Evolutionary conservation across 1,140 invertebrate species (phyloP).

Genomic region (Latrodectus geometricus): DNA sequence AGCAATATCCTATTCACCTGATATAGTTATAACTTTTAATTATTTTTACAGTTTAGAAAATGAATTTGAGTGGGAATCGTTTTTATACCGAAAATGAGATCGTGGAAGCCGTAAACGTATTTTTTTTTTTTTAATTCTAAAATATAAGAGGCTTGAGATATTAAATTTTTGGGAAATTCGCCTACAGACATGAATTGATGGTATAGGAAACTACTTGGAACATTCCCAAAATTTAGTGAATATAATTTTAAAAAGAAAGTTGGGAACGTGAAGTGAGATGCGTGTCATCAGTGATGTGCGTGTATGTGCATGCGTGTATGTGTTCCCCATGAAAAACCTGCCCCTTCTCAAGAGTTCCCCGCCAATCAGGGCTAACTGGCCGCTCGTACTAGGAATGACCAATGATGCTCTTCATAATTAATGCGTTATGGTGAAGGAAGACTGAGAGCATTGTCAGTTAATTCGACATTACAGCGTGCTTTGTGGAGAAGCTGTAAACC

Average conservation of each 20-base stretch:
- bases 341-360: constrained; percentile 61
- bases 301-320: constrained; percentile 44
- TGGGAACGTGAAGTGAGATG: constrained; percentile 25
- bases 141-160: too few species aligned
- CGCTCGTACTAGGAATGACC: constrained; percentile 54
- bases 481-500: constrained; percentile 59
- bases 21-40: too few species aligned
- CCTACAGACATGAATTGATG: too few species aligned
- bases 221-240: too few species aligned
- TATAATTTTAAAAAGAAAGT: neutral
- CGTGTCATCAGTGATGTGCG: constrained; percentile 56
- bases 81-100: too few species aligned
- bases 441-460: constrained; percentile 60
- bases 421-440: constrained; percentile 61
- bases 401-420: constrained; percentile 62
- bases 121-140: too few species aligned
- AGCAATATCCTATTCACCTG: too few species aligned
- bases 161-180: too few species aligned
- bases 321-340: constrained; percentile 52
- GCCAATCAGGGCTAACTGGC: constrained; percentile 56
- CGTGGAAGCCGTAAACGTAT: too few species aligned
- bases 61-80: too few species aligned
- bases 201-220: too few species aligned
- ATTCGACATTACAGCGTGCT: constrained; percentile 59
- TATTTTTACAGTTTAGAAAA: too few species aligned